A percentile compares a stretch with the other conserved stretches of the same genome.
These are phyloP conservation scores for Dendrolimus pini DNA, from an alignment of 2,888 invertebrate genomes.

Conservation along the genomic window DNA sequence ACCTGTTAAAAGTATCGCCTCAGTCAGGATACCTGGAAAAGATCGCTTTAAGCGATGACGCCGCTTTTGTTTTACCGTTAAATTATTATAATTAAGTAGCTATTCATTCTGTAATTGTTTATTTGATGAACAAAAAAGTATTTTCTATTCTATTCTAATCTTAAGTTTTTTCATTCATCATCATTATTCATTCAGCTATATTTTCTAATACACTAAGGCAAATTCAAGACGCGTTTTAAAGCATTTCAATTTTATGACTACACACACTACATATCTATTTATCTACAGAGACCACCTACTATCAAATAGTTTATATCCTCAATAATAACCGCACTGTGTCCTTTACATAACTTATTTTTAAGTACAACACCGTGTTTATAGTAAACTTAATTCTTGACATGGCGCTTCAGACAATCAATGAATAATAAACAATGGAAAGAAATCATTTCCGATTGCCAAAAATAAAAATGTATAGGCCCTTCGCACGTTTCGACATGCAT, in stretches of 20 bases:
- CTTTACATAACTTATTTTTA: constrained; percentile 15
- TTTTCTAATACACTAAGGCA: neutral
- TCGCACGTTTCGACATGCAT: constrained; percentile 24
- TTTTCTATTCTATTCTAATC: no score
- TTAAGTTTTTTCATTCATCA: no score
- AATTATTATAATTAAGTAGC: no score
- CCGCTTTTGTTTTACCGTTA: no score
- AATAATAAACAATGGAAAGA: constrained; percentile 36
- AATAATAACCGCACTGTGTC: constrained; percentile 2
- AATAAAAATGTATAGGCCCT: constrained; percentile 18
- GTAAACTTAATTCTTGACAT: constrained; percentile 21
- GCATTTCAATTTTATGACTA: neutral
- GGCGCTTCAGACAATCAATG: constrained; percentile 25
- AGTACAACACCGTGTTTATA: constrained; percentile 4
- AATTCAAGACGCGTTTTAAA: neutral
- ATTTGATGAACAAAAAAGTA: no score
- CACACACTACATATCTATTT: neutral
- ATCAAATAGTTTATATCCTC: neutral
- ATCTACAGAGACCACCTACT: neutral
- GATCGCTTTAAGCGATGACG: no score
- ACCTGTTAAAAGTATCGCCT: no score
- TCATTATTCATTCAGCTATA: no score
- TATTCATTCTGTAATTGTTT: no score
- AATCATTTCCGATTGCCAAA: constrained; percentile 49
- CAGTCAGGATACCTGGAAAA: no score